A percentile compares a stretch with the other conserved stretches of the same genome.
These are phyloP conservation scores for Urechis unicinctus DNA, from an alignment of 2,888 invertebrate species.

Conservation along the genomic window DNA sequence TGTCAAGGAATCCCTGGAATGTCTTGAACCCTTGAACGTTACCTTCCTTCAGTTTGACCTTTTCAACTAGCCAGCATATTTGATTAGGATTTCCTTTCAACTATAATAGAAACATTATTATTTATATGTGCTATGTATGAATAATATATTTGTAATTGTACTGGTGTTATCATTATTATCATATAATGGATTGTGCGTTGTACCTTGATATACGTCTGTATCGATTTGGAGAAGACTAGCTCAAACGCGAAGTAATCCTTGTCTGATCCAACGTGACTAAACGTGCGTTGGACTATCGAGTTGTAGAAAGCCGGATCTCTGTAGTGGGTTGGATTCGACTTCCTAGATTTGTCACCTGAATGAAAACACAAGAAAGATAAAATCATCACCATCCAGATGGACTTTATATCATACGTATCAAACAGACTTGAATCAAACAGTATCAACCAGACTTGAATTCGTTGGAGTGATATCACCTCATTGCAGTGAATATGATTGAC, in stretches of 20 bases:
- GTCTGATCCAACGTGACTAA: neutral
- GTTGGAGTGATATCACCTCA: too few species aligned
- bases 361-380: neutral
- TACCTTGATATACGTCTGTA: constrained; percentile 51
- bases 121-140: neutral
- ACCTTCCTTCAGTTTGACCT: constrained; percentile 21
- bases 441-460: too few species aligned
- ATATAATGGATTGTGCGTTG: constrained; percentile 3
- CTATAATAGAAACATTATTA: constrained; percentile 33
- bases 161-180: neutral
- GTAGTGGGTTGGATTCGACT: constrained; percentile 45
- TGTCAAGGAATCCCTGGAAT: constrained; percentile 56
- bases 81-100: constrained; percentile 48
- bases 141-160: neutral
- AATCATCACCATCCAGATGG: too few species aligned
- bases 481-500: too few species aligned
- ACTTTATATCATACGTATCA: too few species aligned
- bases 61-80: constrained; percentile 49
- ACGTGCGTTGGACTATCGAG: constrained; percentile 10
- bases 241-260: constrained; percentile 30
- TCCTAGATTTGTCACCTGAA: constrained; percentile 10
- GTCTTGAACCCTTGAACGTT: constrained; percentile 28
- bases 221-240: constrained; percentile 37
- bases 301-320: constrained; percentile 51
- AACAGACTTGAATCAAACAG: too few species aligned